Evolutionary conservation across 2,113 vertebrate species (phyloP).

Genomic region (Trematocara zebra): DNA sequence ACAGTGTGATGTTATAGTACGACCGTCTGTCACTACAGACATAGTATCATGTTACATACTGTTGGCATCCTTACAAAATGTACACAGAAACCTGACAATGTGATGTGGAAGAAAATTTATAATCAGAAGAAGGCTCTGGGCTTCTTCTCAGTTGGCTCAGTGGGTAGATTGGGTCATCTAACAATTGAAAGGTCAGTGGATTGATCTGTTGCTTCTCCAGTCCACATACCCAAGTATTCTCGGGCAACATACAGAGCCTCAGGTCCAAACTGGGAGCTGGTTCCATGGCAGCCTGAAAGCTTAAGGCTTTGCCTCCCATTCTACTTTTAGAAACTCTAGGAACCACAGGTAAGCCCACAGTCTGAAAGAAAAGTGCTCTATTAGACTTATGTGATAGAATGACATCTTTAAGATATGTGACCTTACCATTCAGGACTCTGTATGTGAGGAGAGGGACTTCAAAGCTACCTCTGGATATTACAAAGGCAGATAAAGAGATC

Average conservation of each 20-base stretch:
- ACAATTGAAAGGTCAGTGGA: background rate
- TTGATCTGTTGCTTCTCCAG: background rate
- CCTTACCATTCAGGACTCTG: background rate
- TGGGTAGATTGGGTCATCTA: background rate
- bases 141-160: background rate
- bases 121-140: accelerated
- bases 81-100: background rate
- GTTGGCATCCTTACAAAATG: background rate
- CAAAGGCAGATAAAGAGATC: background rate
- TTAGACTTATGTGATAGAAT: background rate
- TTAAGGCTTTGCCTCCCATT: background rate
- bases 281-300: background rate
- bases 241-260: background rate
- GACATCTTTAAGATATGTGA: background rate
- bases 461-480: background rate
- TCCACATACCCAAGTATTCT: background rate
- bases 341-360: background rate
- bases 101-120: background rate
- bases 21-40: background rate
- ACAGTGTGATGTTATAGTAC: background rate
- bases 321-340: background rate
- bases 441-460: background rate
- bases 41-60: background rate
- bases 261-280: background rate
- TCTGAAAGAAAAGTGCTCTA: background rate